phyloP scores from a whole-genome alignment of 2,888 invertebrate species.

The Clepsis dumicolana region DNA sequence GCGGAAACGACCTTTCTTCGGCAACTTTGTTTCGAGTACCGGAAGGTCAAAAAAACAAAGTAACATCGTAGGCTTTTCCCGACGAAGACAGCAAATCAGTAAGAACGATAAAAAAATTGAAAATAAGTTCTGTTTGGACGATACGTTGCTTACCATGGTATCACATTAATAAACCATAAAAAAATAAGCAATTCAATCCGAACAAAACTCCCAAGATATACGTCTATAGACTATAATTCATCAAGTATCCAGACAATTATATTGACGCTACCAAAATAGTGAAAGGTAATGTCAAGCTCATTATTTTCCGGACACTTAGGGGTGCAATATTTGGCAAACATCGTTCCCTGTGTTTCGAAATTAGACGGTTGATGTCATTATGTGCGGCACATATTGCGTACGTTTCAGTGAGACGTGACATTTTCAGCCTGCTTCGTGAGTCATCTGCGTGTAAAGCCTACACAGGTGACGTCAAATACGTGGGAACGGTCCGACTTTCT shows the following conservation, averaged over 20 bases:
- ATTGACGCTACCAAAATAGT: slow-evolving; percentile 6
- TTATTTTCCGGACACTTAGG: neutral
- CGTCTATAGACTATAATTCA: no score
- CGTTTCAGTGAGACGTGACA: slow-evolving; percentile 8
- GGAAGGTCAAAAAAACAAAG: slow-evolving; percentile 38
- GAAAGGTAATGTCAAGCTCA: slow-evolving; percentile 6
- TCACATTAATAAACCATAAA: neutral
- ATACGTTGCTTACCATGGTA: neutral
- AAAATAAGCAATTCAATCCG: neutral
- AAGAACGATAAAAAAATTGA: neutral
- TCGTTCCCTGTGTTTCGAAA: neutral
- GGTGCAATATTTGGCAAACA: slow-evolving; percentile 12
- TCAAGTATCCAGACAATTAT: neutral
- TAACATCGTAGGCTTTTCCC: neutral
- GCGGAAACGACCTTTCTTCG: slow-evolving; percentile 30
- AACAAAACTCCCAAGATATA: no score
- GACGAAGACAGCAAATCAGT: neutral
- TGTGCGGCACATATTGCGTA: neutral
- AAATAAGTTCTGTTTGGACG: neutral
- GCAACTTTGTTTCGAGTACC: slow-evolving; percentile 31
- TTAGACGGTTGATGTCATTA: slow-evolving; percentile 25
- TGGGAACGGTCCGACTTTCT: neutral
- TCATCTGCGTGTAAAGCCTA: slow-evolving; percentile 9
- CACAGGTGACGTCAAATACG: slow-evolving; percentile 13
- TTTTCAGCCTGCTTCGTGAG: slow-evolving; percentile 4